These are phyloP conservation scores for Lanistes nyassanus DNA, from an alignment of 1,140 invertebrate species.

Conservation along the genomic window DNA sequence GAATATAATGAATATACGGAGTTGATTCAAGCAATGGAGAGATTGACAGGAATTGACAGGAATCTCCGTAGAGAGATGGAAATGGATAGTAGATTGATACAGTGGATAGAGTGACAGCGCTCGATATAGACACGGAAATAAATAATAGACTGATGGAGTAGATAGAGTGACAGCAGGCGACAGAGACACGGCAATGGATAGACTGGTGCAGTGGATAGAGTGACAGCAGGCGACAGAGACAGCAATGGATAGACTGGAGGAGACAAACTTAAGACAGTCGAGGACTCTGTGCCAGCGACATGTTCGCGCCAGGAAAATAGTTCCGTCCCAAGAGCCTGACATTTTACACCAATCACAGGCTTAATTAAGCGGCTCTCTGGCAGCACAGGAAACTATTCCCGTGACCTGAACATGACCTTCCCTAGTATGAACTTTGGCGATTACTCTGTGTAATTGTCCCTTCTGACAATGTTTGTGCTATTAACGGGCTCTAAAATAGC, in stretches of 20 bases:
- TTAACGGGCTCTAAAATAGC: too few species aligned
- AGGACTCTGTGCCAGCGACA: slow-evolving; percentile 4
- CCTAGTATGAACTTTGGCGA: too few species aligned
- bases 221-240: not conserved
- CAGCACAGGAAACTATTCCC: not conserved
- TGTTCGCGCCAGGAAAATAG: not conserved
- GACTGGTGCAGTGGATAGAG: not conserved
- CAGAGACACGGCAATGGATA: slow-evolving; percentile 5
- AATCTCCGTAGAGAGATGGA: not conserved
- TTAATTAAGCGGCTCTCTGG: not conserved
- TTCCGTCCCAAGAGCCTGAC: not conserved
- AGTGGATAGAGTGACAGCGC: not conserved
- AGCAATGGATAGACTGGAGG: not conserved
- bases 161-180: not conserved
- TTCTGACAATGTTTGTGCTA: too few species aligned
- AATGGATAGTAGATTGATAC: not conserved
- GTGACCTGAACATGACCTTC: not conserved
- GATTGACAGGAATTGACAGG: not conserved
- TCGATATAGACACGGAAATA: not conserved
- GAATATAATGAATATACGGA: not conserved
- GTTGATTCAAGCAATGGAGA: not conserved
- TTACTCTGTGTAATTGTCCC: too few species aligned
- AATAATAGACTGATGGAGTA: not conserved
- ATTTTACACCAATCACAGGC: not conserved
- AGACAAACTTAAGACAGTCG: slow-evolving; percentile 7